Conservation (phyloP, 2,113 vertebrate species). For the Pseudonaja textilis region DNA sequence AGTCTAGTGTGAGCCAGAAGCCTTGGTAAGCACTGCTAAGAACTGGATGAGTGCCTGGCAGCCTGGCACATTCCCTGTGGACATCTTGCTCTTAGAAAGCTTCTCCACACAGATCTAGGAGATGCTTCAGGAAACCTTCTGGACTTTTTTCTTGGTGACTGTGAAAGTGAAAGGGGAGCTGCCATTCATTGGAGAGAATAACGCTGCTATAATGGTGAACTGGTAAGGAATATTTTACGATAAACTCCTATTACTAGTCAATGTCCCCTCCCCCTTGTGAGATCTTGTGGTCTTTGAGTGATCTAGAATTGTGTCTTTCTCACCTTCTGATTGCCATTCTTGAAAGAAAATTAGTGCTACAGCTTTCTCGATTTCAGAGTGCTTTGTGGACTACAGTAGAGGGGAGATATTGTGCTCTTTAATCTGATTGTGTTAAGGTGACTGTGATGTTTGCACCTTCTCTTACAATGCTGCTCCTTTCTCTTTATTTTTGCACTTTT, state of each 20-base stretch:
- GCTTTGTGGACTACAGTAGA: not conserved
- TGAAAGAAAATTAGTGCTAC: not conserved
- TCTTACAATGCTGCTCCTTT: not conserved
- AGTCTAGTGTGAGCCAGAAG: conserved; percentile 13
- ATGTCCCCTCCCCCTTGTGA: not conserved
- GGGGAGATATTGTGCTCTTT: not conserved
- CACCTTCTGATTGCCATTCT: not conserved
- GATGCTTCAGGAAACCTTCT: conserved; percentile 72
- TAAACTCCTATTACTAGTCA: conserved; percentile 25
- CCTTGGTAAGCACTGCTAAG: conserved; percentile 25
- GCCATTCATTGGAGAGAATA: conserved; percentile 89
- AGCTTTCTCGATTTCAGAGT: not conserved
- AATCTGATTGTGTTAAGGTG: not conserved
- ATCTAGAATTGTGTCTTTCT: not conserved
- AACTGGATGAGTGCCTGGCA: conserved; percentile 35
- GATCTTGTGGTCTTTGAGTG: not conserved
- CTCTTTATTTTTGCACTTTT: not conserved
- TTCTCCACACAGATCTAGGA: conserved; percentile 21
- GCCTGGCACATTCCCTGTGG: conserved; percentile 35
- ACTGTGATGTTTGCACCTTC: not conserved
- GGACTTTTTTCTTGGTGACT: conserved; percentile 79
- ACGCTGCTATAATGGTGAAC: conserved; percentile 89
- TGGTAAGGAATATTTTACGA: conserved; percentile 78
- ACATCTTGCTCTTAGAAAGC: conserved; percentile 25
- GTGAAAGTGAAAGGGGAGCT: conserved; percentile 83